Evolutionary conservation across 1,140 invertebrate species (phyloP).

Genomic region (Euwallacea fornicatus): DNA sequence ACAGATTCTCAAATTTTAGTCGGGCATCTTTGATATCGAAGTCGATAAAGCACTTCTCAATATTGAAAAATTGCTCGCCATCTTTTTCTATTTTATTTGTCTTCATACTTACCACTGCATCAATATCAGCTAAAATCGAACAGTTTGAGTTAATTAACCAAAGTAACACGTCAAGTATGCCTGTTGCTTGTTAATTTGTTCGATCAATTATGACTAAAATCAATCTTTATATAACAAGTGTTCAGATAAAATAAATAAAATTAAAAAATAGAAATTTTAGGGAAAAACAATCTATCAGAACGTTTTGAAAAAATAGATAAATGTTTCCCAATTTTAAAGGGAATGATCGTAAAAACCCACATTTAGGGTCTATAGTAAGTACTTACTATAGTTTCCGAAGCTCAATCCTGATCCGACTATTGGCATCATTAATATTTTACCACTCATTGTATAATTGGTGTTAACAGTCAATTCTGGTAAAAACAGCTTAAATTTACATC

Average conservation of each 20-base stretch:
- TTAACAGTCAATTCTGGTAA: slow-evolving; percentile 60
- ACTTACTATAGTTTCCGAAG: slow-evolving; percentile 62
- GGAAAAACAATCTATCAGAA: not conserved
- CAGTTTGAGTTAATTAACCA: too few species aligned
- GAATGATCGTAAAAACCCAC: not conserved
- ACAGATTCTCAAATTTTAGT: slow-evolving; percentile 68
- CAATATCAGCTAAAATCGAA: slow-evolving; percentile 61
- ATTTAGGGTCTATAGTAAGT: not conserved
- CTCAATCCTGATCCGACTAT: slow-evolving; percentile 61
- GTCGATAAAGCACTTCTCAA: slow-evolving; percentile 64
- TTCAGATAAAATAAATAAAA: not conserved
- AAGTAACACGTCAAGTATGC: not conserved
- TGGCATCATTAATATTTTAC: slow-evolving; percentile 65
- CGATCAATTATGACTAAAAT: not conserved
- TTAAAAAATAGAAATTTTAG: not conserved
- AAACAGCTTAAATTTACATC: slow-evolving; percentile 55
- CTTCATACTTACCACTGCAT: slow-evolving; percentile 60
- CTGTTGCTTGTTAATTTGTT: too few species aligned
- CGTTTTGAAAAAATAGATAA: not conserved
- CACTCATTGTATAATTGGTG: slow-evolving; percentile 60
- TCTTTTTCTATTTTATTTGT: slow-evolving; percentile 59
- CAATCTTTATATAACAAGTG: not conserved
- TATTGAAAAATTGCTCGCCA: slow-evolving; percentile 58
- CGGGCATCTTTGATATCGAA: slow-evolving; percentile 63
- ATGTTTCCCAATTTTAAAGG: not conserved